A percentile compares a stretch with the other conserved stretches of the same genome.
These are phyloP conservation scores for Microtus agrestis DNA, from an alignment of 2,797 vertebrate species.

Conservation along the genomic window DNA sequence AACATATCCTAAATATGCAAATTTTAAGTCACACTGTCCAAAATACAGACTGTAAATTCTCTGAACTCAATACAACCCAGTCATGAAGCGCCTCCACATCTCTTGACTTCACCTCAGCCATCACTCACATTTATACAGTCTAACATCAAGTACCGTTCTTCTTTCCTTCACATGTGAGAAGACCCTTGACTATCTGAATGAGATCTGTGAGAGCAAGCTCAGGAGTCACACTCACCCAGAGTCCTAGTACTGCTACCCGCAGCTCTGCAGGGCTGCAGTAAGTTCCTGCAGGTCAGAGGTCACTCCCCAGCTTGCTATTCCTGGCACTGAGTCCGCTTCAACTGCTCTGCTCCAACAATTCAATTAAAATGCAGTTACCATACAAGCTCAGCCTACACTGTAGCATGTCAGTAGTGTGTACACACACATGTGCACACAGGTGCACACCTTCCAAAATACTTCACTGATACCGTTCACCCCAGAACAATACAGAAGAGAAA, in stretches of 20 bases:
- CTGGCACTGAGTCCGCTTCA: neutral
- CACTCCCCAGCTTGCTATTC: neutral
- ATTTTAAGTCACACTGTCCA: conserved; percentile 14
- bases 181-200: neutral
- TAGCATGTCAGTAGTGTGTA: neutral
- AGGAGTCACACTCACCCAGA: neutral
- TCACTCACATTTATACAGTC: neutral
- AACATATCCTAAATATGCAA: conserved; percentile 52
- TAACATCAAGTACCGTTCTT: neutral
- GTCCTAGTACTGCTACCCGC: neutral
- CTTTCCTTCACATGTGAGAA: conserved; percentile 11
- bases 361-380: neutral
- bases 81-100: neutral
- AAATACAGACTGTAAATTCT: conserved; percentile 18
- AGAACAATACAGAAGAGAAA: neutral
- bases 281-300: neutral
- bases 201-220: neutral
- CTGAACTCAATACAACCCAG: neutral
- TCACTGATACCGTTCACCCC: neutral
- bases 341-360: neutral
- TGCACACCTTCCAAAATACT: neutral
- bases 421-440: too few relatives aligned
- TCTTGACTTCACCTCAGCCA: neutral
- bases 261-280: neutral
- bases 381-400: neutral